These are phyloP conservation scores for Dendrolimus kikuchii DNA, from an alignment of 1,140 invertebrate genomes.

Conservation along the genomic window DNA sequence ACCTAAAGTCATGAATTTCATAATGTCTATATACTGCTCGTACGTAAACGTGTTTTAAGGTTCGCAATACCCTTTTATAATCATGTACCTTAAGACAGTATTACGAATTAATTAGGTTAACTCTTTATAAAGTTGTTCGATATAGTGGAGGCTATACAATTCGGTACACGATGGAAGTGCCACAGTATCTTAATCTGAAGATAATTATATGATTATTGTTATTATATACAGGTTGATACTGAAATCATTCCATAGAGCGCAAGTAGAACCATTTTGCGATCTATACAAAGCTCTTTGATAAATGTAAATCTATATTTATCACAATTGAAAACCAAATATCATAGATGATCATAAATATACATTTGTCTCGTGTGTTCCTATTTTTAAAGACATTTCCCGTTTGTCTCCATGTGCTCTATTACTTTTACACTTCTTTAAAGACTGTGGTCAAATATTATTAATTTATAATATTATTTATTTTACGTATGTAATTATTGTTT, in stretches of 20 bases:
- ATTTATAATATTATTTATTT: slow-evolving; percentile 67
- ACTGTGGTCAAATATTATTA: slow-evolving; percentile 61
- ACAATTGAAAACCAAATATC: slow-evolving; percentile 44
- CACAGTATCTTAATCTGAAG: slow-evolving; percentile 20
- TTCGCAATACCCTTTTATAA: slow-evolving; percentile 33
- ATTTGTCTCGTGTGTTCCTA: slow-evolving; percentile 57
- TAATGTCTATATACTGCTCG: slow-evolving; percentile 28
- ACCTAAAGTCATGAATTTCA: slow-evolving; percentile 40
- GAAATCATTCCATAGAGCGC: slow-evolving; percentile 45
- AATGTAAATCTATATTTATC: slow-evolving; percentile 29
- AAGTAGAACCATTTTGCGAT: slow-evolving; percentile 19
- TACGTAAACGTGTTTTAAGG: slow-evolving; percentile 47
- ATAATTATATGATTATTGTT: slow-evolving; percentile 4
- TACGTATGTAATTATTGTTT: slow-evolving; percentile 51
- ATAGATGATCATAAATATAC: slow-evolving; percentile 28
- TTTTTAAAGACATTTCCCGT: slow-evolving; percentile 53
- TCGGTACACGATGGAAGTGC: slow-evolving; percentile 33
- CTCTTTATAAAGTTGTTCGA: slow-evolving; percentile 20
- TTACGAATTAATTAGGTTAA: slow-evolving; percentile 47
- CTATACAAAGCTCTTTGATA: slow-evolving; percentile 14
- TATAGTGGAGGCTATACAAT: slow-evolving; percentile 53
- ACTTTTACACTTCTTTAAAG: slow-evolving; percentile 52
- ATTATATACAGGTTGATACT: slow-evolving; percentile 25
- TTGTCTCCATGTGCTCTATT: slow-evolving; percentile 40
- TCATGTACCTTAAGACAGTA: slow-evolving; percentile 51